phyloP scores from a whole-genome alignment of 2,113 vertebrate genomes.

The Electrona antarctica region DNA sequence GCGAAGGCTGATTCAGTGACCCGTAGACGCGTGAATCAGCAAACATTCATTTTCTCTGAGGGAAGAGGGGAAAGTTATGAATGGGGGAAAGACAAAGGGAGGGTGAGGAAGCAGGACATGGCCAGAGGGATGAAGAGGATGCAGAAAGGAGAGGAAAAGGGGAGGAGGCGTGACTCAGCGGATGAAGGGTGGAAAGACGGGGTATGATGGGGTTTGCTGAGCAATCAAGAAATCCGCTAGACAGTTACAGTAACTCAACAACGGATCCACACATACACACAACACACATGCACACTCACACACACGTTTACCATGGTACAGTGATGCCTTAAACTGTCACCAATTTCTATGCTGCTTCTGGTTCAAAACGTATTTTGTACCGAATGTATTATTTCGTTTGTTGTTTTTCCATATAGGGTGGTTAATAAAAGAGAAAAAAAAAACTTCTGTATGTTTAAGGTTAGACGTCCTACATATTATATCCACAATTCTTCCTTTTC shows the following conservation, averaged over 20 bases:
- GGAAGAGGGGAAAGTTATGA: slow-evolving; percentile 55
- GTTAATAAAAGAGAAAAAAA: too few relatives aligned
- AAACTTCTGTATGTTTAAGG: too few relatives aligned
- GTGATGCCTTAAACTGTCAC: slow-evolving; percentile 19
- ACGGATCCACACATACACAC: slow-evolving; percentile 58
- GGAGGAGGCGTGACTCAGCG: slow-evolving; percentile 66
- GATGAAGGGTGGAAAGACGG: slow-evolving; percentile 44
- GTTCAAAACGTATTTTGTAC: neutral
- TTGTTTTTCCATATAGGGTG: too few relatives aligned
- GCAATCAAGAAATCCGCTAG: slow-evolving; percentile 55
- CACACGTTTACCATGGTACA: slow-evolving; percentile 4
- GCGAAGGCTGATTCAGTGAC: slow-evolving; percentile 64
- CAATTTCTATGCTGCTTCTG: slow-evolving; percentile 21
- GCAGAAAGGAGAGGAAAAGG: slow-evolving; percentile 45
- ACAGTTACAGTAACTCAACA: slow-evolving; percentile 73
- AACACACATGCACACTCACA: neutral
- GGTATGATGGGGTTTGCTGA: slow-evolving; percentile 63
- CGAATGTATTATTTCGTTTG: neutral
- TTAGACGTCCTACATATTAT: too few relatives aligned
- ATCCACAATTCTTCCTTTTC: too few relatives aligned
- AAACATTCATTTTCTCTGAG: slow-evolving; percentile 66
- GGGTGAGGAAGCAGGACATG: slow-evolving; percentile 47
- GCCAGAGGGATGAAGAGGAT: slow-evolving; percentile 49
- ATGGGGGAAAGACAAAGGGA: slow-evolving; percentile 59
- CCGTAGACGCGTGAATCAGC: slow-evolving; percentile 74